Conservation (phyloP, 2,888 invertebrate genomes). For the Buathra laborator region DNA sequence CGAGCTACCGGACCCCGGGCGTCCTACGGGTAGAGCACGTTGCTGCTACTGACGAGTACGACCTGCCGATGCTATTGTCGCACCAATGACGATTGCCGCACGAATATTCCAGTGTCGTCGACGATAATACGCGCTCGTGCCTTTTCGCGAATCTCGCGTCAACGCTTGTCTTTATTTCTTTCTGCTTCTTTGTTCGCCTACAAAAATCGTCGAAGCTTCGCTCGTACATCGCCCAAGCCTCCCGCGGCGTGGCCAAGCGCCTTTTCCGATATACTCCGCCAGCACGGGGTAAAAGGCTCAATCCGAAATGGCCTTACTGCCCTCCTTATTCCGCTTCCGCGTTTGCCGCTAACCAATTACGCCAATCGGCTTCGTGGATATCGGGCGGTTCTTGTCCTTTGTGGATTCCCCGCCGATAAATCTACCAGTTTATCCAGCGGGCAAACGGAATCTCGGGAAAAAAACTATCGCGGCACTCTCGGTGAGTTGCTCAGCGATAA, state of each 20-base stretch:
- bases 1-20: slow-evolving; percentile 83
- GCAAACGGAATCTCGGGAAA: no score
- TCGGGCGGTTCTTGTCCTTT: neutral
- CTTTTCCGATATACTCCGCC: slow-evolving; percentile 26
- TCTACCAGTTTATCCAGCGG: no score
- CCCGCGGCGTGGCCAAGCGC: slow-evolving; percentile 29
- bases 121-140: neutral
- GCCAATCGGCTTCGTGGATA: neutral
- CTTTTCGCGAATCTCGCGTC: slow-evolving; percentile 18
- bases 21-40: slow-evolving; percentile 74
- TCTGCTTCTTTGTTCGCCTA: slow-evolving; percentile 78
- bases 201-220: slow-evolving; percentile 73
- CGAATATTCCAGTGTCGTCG: slow-evolving; percentile 15
- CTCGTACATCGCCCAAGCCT: slow-evolving; percentile 79
- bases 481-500: no score
- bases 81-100: slow-evolving; percentile 74
- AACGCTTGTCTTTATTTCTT: slow-evolving; percentile 70
- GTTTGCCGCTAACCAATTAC: slow-evolving; percentile 5
- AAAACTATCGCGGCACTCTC: no score
- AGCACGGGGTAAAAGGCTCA: slow-evolving; percentile 10
- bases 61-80: slow-evolving; percentile 72
- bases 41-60: slow-evolving; percentile 57
- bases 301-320: slow-evolving; percentile 12
- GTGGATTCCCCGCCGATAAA: neutral
- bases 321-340: neutral